Percentiles rank a stretch among this genome's conserved stretches.
Conservation (phyloP, 2,113 vertebrate species). For the Ailuropoda melanoleuca region DNA sequence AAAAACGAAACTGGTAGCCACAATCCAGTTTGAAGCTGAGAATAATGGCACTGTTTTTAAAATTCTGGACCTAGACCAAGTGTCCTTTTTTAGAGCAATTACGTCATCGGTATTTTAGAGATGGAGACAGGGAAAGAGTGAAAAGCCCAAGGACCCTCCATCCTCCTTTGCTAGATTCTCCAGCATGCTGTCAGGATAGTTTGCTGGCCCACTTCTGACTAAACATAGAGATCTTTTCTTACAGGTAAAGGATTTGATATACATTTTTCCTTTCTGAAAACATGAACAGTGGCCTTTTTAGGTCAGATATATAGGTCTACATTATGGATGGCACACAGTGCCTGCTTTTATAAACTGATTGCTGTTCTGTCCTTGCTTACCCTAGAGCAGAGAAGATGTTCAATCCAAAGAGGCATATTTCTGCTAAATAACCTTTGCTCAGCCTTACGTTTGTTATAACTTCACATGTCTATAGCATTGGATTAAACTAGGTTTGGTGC, state of each 20-base stretch:
- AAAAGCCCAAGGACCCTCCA: neutral
- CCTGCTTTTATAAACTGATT: constrained; percentile 41
- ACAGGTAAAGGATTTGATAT: constrained; percentile 52
- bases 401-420: neutral
- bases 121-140: neutral
- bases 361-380: constrained; percentile 44
- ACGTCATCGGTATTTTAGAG: neutral
- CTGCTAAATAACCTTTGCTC: neutral
- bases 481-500: neutral
- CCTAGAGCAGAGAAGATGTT: neutral
- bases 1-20: neutral
- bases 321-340: constrained; percentile 16
- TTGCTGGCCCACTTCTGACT: constrained; percentile 52
- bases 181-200: constrained; percentile 56
- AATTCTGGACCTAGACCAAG: neutral
- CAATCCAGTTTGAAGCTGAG: neutral
- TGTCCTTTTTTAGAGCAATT: neutral
- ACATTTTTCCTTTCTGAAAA: constrained; percentile 62
- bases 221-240: constrained; percentile 38
- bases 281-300: constrained; percentile 30
- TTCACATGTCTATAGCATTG: neutral
- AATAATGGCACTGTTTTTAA: neutral
- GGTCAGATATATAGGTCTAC: constrained; percentile 47
- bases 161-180: neutral
- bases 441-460: neutral